phyloP scores from a whole-genome alignment of 1,140 invertebrate species.

The Hetaerina americana region DNA sequence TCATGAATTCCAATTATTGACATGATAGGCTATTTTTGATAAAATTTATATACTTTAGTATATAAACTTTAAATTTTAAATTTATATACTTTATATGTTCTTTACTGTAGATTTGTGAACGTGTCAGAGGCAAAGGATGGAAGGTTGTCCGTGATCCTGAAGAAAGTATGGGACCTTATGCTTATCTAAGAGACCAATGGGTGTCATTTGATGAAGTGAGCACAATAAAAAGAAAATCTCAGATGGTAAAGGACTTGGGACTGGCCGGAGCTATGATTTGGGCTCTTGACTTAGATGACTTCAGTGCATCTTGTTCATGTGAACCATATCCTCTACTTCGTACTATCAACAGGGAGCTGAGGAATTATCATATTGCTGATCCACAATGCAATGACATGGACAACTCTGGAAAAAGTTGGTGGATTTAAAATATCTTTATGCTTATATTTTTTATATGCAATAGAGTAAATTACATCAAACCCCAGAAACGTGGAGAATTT shows the following conservation, averaged over 20 bases:
- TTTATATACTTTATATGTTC: constrained; percentile 11
- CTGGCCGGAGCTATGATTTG: constrained; percentile 79
- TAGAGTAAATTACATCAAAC: not conserved
- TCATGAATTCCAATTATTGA: too few relatives aligned
- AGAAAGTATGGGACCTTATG: constrained; percentile 42
- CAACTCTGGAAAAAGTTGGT: not conserved
- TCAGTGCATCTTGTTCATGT: constrained; percentile 54
- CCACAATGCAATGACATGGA: not conserved
- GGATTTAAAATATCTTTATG: not conserved
- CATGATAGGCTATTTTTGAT: too few relatives aligned
- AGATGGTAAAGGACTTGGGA: constrained; percentile 57
- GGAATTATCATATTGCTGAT: constrained; percentile 20
- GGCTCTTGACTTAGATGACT: constrained; percentile 81
- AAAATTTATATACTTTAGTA: too few relatives aligned
- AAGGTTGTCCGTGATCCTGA: constrained; percentile 36
- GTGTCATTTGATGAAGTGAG: constrained; percentile 48
- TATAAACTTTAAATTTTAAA: too few relatives aligned
- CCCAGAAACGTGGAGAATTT: not conserved
- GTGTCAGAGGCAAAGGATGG: constrained; percentile 34
- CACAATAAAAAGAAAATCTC: constrained; percentile 49
- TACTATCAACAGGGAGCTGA: constrained; percentile 60
- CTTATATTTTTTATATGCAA: not conserved
- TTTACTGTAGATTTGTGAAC: constrained; percentile 36
- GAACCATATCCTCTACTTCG: constrained; percentile 64
- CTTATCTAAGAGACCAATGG: constrained; percentile 49